These are phyloP conservation scores for Peucedramus taeniatus DNA, from an alignment of 2,113 vertebrate species.

Conservation along the genomic window DNA sequence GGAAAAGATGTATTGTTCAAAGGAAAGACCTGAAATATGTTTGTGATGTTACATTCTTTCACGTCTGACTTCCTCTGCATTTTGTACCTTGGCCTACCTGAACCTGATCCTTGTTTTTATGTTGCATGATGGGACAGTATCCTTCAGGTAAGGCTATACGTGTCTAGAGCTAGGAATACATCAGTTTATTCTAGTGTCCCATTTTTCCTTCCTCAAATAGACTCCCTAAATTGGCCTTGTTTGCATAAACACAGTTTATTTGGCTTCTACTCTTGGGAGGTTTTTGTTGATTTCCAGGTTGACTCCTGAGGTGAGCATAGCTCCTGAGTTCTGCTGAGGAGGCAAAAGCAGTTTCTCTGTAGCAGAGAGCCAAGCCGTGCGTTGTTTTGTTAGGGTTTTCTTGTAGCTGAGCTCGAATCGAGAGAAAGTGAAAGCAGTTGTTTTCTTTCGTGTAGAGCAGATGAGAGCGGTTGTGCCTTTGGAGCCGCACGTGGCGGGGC, in stretches of 20 bases:
- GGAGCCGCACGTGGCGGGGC: neutral
- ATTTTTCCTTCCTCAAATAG: accelerated
- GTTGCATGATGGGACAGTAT: neutral
- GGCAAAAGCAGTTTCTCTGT: neutral
- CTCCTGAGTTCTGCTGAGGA: neutral
- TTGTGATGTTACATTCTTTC: neutral
- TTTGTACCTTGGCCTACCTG: neutral
- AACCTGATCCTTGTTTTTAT: neutral
- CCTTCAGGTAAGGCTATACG: neutral
- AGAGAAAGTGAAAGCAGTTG: neutral
- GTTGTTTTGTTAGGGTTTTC: neutral
- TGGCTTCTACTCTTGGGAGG: neutral
- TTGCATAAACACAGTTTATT: neutral
- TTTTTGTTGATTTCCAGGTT: neutral
- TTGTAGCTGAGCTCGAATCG: neutral
- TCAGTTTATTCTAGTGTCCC: neutral
- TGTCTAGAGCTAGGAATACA: neutral
- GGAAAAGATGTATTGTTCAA: neutral
- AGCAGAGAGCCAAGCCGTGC: neutral
- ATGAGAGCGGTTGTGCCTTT: accelerated
- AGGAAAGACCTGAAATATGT: neutral
- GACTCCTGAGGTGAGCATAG: neutral
- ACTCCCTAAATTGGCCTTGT: neutral
- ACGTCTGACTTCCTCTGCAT: neutral
- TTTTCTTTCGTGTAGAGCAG: accelerated